Base-by-base conservation (phyloP, 2,113 vertebrate species). In the Illadopsis cleaveri region DNA sequence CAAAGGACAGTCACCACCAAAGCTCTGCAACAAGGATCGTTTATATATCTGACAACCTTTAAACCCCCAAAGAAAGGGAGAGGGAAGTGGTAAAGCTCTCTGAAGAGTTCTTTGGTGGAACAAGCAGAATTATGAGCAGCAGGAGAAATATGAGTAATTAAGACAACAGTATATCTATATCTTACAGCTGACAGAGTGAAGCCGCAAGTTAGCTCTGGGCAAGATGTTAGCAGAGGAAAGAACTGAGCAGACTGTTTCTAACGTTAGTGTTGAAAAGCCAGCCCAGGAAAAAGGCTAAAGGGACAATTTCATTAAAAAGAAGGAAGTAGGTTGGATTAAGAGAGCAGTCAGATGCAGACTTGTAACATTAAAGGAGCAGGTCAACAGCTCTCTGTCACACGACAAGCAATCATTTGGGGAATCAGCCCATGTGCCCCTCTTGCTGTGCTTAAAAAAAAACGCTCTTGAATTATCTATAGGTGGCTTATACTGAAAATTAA, bases 81-180 rank as follows among this genome's bases (percentile, higher is more conserved):
- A 95, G 93, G 60, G 82, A 85, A 88, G 68, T 30, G 15, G 40
- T 53, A 91, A 94, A 96, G 81, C 69, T 97, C 91, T 98, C 95
- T 95, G 80, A 97, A 97, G 93, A 90, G 88, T 75, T 92, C 82
- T 94, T 96, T 96, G 72, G 90, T 84, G 84, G 61, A 80, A 90
- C 62, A 91, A 96, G 83, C 62, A 96, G 83, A 97, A 97, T 97
- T 96, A 97, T 94, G 93, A 97, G 75, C 91, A 97, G 89, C 90
- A 84, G 87, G 93, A 97, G 80, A 97, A 98, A 97, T 89, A 94
- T 58, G 51, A 96, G 92, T 96, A 97, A 97, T 97, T 97, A 98
- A 96, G 96, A 97, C 96, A 97, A 97, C 87, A 90, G 94, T 94
- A 93, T 97, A 92, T 96, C 93, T 97, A 44, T 96, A 96, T 95